A percentile compares a stretch with the other conserved stretches of the same genome.
These are phyloP conservation scores for Drosophila pseudoobscura DNA, from an alignment of 1,140 invertebrate species.

Conservation along the genomic window DNA sequence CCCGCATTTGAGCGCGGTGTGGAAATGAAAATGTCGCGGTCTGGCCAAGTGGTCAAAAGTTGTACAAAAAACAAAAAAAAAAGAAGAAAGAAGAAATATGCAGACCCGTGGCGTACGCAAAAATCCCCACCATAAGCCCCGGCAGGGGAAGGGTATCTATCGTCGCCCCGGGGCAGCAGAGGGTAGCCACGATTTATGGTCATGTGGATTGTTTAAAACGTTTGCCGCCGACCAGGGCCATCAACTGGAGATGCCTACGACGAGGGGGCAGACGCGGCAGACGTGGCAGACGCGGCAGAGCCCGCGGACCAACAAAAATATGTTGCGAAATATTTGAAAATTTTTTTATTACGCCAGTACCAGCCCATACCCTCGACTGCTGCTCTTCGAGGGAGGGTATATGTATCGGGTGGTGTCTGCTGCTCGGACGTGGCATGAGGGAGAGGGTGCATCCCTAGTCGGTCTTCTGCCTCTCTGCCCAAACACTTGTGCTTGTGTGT, in stretches of 20 bases:
- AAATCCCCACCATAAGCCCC: neutral
- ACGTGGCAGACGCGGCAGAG: slow-evolving; percentile 26
- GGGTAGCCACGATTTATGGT: slow-evolving; percentile 62
- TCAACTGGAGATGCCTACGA: slow-evolving; percentile 61
- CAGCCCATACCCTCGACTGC: no score
- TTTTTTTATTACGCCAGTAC: slow-evolving; percentile 34
- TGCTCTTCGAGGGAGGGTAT: no score
- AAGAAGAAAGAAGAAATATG: no score
- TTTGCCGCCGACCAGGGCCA: slow-evolving; percentile 40
- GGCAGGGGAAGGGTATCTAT: neutral
- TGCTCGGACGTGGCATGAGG: no score
- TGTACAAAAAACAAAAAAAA: slow-evolving; percentile 15
- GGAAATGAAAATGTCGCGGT: slow-evolving; percentile 81
- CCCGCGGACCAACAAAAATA: slow-evolving; percentile 56
- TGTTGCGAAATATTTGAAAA: slow-evolving; percentile 77
- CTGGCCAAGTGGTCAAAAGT: slow-evolving; percentile 76
- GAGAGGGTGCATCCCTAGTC: slow-evolving; percentile 11
- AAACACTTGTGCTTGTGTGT: slow-evolving; percentile 11
- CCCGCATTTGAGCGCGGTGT: slow-evolving; percentile 33
- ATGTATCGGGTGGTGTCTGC: no score
- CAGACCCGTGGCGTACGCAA: neutral
- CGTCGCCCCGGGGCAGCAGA: slow-evolving; percentile 6
- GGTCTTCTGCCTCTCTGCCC: neutral
- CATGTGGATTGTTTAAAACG: slow-evolving; percentile 73
- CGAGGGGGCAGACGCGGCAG: slow-evolving; percentile 31